Conservation (phyloP, 2,797 vertebrate species). For the Sus cebifrons region DNA sequence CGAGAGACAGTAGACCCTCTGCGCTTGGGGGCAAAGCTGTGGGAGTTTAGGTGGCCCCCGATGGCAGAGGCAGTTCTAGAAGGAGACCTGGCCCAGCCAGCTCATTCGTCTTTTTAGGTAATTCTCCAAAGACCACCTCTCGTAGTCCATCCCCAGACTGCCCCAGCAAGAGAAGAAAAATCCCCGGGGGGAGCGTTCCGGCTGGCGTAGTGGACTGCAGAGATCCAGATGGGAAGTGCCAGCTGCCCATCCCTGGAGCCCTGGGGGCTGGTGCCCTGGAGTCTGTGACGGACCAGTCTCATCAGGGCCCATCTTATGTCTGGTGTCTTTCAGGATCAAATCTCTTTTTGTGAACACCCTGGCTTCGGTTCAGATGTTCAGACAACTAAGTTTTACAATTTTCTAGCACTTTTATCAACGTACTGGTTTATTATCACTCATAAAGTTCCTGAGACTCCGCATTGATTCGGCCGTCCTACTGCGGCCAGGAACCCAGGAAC, state of each 20-base stretch:
- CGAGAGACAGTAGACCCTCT: not conserved
- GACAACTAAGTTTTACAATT: slow-evolving; percentile 64
- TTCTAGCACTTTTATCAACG: slow-evolving; percentile 71
- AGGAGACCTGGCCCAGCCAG: not conserved
- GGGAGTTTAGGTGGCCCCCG: not conserved
- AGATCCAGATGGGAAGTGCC: rapidly evolving
- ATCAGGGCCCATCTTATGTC: not conserved
- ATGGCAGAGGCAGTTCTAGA: not conserved
- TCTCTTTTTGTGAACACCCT: not conserved
- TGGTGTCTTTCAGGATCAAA: not conserved
- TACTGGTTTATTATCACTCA: slow-evolving; percentile 75
- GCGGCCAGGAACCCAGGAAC: slow-evolving; percentile 71
- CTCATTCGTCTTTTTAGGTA: not conserved
- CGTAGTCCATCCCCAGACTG: not conserved
- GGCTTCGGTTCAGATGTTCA: slow-evolving; percentile 73
- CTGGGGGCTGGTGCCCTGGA: not conserved
- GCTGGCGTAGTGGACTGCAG: not conserved
- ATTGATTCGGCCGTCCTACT: slow-evolving; percentile 72
- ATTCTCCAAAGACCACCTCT: not conserved
- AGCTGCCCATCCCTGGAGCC: not conserved
- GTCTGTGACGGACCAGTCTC: not conserved
- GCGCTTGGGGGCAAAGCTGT: not conserved
- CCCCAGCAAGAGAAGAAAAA: not conserved
- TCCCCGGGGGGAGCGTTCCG: not conserved
- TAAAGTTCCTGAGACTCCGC: slow-evolving; percentile 78